Base-by-base conservation (phyloP, 1,140 invertebrate genomes). In the Sitobion miscanthi region DNA sequence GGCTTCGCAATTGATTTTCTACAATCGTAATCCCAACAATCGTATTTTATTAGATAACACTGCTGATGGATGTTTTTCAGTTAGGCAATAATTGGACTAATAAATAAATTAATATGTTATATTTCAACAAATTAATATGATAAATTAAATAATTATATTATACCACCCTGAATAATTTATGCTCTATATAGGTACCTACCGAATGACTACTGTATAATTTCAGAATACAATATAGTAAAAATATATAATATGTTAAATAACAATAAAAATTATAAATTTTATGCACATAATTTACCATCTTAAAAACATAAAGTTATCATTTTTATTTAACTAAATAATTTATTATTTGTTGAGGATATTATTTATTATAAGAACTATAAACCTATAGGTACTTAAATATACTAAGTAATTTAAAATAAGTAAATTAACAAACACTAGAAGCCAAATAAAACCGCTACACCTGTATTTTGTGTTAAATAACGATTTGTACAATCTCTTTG, bases 1-100 rank as follows among this genome's bases (percentile, higher is more conserved):
- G 91, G 82, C 35, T 93, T 86, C n/a, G 45, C 45, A 86, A 85
- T 93, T 93, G 77, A 83, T 93, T 93, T 93, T 93, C 69, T 45
- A 93, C 77, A 30, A 23, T 89, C 47, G 49, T 54, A 54, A 89
- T 89, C 20, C 35, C 88, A 89, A 89, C 88, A 89, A 89, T 89
- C 88, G 52, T 89, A 89, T 89, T 57, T 38, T 54, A 57, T 57
- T 89, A 57, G 20, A 23, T 38, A 38, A 35, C 49, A 35, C 49
- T 35, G 52, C 21, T 57, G 88, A 89, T 38, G 35, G 23, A 57
- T 57, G 38, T 57, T 89, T 54, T 35, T 89, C 88, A 57, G 88
- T 23, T 54, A 38, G 35, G 86, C 30, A 42, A 89, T 57, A 38
- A 89, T 89, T 89, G 35, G 21, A 57, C 25, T 57, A 57, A 57